These are phyloP conservation scores for Cercocebus atys DNA, from an alignment of 2,113 vertebrate species.

Conservation along the genomic window DNA sequence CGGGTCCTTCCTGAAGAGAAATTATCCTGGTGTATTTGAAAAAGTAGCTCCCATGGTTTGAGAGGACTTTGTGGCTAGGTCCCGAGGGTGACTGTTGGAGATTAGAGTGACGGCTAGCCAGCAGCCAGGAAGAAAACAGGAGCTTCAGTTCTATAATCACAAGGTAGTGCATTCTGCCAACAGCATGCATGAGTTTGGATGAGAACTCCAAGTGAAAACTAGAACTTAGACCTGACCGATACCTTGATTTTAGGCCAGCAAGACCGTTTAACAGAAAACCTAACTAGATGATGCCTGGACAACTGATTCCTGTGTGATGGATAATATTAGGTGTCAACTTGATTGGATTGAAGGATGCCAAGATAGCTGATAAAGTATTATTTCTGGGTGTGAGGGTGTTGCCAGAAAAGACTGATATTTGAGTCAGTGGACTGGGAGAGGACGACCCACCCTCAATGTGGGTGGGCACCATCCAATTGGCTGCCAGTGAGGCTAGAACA, in stretches of 20 bases:
- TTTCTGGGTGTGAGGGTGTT: too few relatives aligned
- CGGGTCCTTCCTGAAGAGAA: background rate
- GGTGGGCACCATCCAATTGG: too few relatives aligned
- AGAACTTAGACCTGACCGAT: fast-evolving
- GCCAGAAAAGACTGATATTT: too few relatives aligned
- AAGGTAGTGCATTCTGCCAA: background rate
- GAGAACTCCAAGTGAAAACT: background rate
- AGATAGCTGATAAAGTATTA: too few relatives aligned
- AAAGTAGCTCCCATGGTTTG: background rate
- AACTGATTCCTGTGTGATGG: background rate
- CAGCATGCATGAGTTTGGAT: background rate
- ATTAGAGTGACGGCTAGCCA: background rate
- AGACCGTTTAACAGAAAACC: background rate
- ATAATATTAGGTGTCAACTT: too few relatives aligned
- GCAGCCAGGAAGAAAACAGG: background rate
- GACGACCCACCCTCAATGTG: too few relatives aligned
- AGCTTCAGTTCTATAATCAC: background rate
- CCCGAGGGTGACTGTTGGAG: background rate
- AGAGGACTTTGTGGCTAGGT: background rate
- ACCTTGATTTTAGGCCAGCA: background rate
- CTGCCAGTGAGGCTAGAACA: too few relatives aligned
- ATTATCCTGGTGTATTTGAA: background rate
- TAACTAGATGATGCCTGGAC: background rate
- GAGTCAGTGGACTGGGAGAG: too few relatives aligned
- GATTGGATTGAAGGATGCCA: too few relatives aligned